These are phyloP conservation scores for Nannospalax galili DNA, from an alignment of 2,113 vertebrate species.

Conservation along the genomic window DNA sequence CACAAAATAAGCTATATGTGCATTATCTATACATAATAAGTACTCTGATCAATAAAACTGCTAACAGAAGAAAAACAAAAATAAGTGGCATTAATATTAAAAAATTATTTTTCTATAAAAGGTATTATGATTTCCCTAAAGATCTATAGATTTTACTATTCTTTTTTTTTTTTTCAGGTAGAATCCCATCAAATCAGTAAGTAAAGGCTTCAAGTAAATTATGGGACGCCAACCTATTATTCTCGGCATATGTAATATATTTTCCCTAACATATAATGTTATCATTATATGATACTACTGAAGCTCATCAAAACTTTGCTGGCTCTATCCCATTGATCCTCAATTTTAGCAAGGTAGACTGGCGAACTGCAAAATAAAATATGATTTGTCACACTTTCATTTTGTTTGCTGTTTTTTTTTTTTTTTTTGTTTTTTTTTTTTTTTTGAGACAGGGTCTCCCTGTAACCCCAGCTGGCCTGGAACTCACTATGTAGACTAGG, in stretches of 20 bases:
- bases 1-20: constrained; percentile 14
- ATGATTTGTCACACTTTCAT: constrained; percentile 34
- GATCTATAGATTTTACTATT: constrained; percentile 7
- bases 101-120: constrained; percentile 53
- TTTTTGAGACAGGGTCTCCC: too few species aligned
- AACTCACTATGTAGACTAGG: too few species aligned
- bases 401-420: too few species aligned
- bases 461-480: too few species aligned
- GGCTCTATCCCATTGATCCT: background rate
- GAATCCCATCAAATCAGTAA: constrained; percentile 23
- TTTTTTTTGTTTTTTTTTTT: too few species aligned
- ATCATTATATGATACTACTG: background rate
- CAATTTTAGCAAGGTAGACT: constrained; percentile 36
- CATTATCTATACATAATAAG: background rate
- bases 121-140: background rate
- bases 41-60: constrained; percentile 21
- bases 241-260: constrained; percentile 15
- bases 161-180: constrained; percentile 42
- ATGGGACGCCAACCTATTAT: background rate
- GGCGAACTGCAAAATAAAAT: constrained; percentile 29
- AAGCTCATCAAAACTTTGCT: constrained; percentile 29
- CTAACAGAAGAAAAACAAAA: constrained; percentile 44
- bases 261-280: constrained; percentile 23
- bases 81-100: constrained; percentile 29
- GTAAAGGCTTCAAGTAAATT: constrained; percentile 23